These are phyloP conservation scores for Coilia nasus DNA, from an alignment of 2,797 vertebrate species.

Conservation along the genomic window DNA sequence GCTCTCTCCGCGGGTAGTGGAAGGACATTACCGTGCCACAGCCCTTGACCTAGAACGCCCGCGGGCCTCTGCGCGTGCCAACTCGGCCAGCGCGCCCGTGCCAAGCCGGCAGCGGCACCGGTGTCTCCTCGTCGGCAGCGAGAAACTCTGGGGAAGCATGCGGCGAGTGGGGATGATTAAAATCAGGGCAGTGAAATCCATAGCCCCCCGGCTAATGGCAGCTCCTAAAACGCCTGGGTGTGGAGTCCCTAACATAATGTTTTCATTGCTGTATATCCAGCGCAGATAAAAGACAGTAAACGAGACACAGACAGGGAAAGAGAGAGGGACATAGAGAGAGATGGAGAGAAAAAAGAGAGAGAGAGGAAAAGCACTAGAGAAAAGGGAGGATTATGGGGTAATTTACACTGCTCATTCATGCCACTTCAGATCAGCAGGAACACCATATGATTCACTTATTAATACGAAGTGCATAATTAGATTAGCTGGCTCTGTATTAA, in stretches of 20 bases:
- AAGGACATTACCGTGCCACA: conserved; percentile 62
- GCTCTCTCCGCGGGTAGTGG: conserved; percentile 53
- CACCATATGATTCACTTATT: conserved; percentile 67
- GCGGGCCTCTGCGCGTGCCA: conserved; percentile 40
- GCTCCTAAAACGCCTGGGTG: conserved; percentile 32
- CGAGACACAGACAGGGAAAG: background rate
- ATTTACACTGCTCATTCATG: conserved; percentile 55
- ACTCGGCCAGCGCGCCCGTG: conserved; percentile 15
- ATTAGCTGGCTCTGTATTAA: conserved; percentile 84
- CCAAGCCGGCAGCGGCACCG: conserved; percentile 14
- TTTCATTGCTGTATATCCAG: conserved; percentile 56
- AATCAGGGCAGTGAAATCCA: conserved; percentile 21
- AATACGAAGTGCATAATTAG: conserved; percentile 83
- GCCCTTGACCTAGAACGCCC: conserved; percentile 63
- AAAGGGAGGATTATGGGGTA: conserved; percentile 60
- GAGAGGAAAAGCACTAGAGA: conserved; percentile 25
- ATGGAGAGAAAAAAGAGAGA: conserved; percentile 42
- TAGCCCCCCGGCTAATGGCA: conserved; percentile 33
- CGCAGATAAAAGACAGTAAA: conserved; percentile 53
- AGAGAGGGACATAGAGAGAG: background rate
- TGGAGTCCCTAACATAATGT: conserved; percentile 44
- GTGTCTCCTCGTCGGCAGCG: background rate
- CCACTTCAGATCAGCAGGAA: conserved; percentile 63
- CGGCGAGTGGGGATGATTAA: background rate
- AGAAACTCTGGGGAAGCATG: background rate